Evolutionary conservation across 2,797 vertebrate genomes (phyloP), one percentile per base, ranked within the genome.

Genomic region (Esox lucius): DNA sequence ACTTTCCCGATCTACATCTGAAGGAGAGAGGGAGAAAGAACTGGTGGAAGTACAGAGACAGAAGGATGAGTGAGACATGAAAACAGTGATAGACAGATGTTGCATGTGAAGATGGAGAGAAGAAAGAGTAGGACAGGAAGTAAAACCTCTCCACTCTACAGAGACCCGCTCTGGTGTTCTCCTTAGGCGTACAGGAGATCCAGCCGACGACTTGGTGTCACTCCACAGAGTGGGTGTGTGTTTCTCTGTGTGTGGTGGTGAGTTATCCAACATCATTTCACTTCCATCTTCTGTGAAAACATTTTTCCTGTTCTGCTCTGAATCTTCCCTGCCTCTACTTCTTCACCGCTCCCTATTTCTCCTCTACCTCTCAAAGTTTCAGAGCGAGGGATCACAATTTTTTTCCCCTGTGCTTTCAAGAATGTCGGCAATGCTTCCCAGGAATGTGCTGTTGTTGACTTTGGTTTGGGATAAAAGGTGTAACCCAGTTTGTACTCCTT

Each of bases 401-500:
- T 19, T 39, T 19, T 5, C 48, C 48, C 75, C 81, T 69, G 79
- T 87, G 76, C 86, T 87, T 91, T 92, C 84, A 94, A 93, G 92
- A 95, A 94, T 94, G 91, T 92, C 86, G 89, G 91, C 89, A 94
- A 93, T 94, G 89, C 87, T 87, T 92, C 88, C 78, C 85, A 88
- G 89, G 90, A 94, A 91, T 93, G 87, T 86, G 75, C 77, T 77
- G 86, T 90, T 94, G 92, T 94, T 95, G 92, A 92, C 91, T 94
- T 94, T 94, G 91, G 91, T 92, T 90, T 86, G 86, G 86, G 93
- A 93, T 94, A 88, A 94, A 94, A 94, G 90, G 86, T 91, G 79
- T 76, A 83, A 84, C 49, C 86, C 87, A 82, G 84, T 90, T 86
- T 91, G 86, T 90, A 92, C 89, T 91, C 85, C 74, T 65, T 77